These are phyloP conservation scores for Melitaea cinxia DNA, from an alignment of 1,140 invertebrate species.

Conservation along the genomic window DNA sequence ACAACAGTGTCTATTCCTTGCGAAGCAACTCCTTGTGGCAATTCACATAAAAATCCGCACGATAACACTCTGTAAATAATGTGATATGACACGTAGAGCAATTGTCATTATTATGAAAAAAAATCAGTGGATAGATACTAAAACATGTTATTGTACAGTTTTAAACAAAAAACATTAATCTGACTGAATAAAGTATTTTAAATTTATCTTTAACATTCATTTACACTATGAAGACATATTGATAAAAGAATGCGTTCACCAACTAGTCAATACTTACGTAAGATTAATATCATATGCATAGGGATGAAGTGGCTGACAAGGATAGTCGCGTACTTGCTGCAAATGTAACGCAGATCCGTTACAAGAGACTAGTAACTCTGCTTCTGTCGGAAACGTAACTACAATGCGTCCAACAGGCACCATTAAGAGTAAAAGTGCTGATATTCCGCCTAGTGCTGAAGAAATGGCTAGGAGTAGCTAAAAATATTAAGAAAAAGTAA, in stretches of 20 bases:
- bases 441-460: constrained; percentile 85
- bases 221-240: no score
- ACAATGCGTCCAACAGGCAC: constrained; percentile 88
- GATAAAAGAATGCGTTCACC: neutral
- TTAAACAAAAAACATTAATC: no score
- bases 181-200: neutral
- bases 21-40: constrained; percentile 65
- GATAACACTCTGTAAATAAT: constrained; percentile 70
- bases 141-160: no score
- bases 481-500: constrained; percentile 2
- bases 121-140: no score
- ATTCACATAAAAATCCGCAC: constrained; percentile 84
- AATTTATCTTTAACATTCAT: no score
- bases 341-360: constrained; percentile 68
- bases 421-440: constrained; percentile 85
- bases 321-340: constrained; percentile 80
- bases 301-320: constrained; percentile 78
- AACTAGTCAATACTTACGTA: constrained; percentile 65
- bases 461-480: constrained; percentile 87
- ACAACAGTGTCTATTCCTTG: constrained; percentile 79
- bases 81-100: constrained; percentile 19
- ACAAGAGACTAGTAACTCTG: constrained; percentile 83
- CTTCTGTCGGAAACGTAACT: constrained; percentile 83
- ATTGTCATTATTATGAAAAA: constrained; percentile 5
- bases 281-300: constrained; percentile 73